Evolutionary conservation across 1,140 invertebrate genomes (phyloP).

Genomic region (Musca vetustissima): DNA sequence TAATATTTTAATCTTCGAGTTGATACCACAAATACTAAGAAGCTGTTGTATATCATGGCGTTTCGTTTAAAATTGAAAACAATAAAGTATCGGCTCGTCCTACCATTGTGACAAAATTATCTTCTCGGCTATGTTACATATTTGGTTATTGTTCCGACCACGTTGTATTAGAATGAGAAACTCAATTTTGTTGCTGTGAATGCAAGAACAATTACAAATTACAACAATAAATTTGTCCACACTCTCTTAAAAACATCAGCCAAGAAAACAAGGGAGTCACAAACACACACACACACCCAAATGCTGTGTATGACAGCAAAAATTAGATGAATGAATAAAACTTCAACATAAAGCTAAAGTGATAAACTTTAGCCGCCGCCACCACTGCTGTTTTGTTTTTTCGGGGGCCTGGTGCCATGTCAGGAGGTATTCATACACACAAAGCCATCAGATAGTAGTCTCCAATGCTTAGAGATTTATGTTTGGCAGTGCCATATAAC

Average conservation of each 20-base stretch:
- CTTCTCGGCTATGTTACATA: background rate
- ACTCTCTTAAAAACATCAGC: background rate
- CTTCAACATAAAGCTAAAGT: background rate
- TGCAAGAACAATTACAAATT: constrained; percentile 18
- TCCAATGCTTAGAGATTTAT: constrained; percentile 18
- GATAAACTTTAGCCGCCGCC: too few relatives aligned
- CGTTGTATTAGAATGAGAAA: constrained; percentile 19
- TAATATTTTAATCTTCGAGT: too few relatives aligned
- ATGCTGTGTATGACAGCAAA: background rate
- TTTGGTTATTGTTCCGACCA: too few relatives aligned
- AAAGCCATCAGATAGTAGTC: background rate
- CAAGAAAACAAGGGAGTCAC: background rate
- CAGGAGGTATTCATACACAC: too few relatives aligned
- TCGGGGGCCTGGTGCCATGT: too few relatives aligned
- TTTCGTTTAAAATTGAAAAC: constrained; percentile 7
- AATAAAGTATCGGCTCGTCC: constrained; percentile 2
- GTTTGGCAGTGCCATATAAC: background rate
- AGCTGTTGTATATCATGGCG: too few relatives aligned
- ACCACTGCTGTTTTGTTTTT: too few relatives aligned
- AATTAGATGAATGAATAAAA: constrained; percentile 19
- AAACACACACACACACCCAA: background rate
- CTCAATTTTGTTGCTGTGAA: background rate
- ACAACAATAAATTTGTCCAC: constrained; percentile 17
- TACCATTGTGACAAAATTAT: constrained; percentile 12
- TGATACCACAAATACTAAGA: too few relatives aligned